Conservation (phyloP, 2,888 invertebrate species). For the Aspidapion aeneum region DNA sequence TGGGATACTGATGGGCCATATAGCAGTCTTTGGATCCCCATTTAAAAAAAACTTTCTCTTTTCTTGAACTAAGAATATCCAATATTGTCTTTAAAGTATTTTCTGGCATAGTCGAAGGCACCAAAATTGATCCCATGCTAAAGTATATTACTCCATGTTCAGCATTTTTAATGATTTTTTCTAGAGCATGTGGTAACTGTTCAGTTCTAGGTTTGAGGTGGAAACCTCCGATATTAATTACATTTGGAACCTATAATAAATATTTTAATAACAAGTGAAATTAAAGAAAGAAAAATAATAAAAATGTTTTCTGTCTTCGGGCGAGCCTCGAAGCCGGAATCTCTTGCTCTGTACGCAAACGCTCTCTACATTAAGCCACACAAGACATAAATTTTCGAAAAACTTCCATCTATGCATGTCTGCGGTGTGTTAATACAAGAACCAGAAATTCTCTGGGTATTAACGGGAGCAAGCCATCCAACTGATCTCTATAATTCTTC, state of each 20-base stretch:
- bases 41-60: constrained; percentile 59
- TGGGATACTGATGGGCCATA: constrained; percentile 35
- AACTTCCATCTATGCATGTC: too few relatives aligned
- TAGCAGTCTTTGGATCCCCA: constrained; percentile 65
- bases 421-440: too few relatives aligned
- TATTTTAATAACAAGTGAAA: too few relatives aligned
- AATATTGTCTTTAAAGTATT: constrained; percentile 53
- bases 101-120: constrained; percentile 53
- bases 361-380: too few relatives aligned
- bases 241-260: constrained; percentile 54
- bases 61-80: constrained; percentile 55
- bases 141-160: constrained; percentile 55
- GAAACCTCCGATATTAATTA: constrained; percentile 54
- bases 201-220: constrained; percentile 41
- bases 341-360: too few relatives aligned
- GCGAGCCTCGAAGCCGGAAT: too few relatives aligned
- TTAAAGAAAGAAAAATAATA: too few relatives aligned
- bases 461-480: too few relatives aligned
- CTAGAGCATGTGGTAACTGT: constrained; percentile 46
- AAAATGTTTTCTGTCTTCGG: too few relatives aligned
- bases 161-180: constrained; percentile 51
- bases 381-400: too few relatives aligned
- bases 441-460: too few relatives aligned
- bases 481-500: too few relatives aligned
- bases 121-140: constrained; percentile 58